phyloP scores from a whole-genome alignment of 64 coral and sea anemone species.

The Stichodactyla mertensii region DNA sequence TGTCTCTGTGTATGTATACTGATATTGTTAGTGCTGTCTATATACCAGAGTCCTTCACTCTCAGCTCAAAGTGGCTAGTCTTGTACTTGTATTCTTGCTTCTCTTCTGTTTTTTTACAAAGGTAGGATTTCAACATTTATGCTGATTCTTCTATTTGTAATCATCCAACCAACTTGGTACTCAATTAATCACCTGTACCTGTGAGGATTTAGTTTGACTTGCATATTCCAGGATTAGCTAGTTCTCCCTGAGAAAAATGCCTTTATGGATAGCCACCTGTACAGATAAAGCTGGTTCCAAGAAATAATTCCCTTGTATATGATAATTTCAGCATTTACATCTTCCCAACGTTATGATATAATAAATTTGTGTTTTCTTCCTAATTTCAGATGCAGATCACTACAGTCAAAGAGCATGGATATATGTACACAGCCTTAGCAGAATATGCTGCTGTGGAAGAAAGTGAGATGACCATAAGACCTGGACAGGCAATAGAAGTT shows the following conservation, averaged over 20 bases:
- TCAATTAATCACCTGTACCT: too few species aligned
- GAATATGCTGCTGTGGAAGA: conserved; percentile 56
- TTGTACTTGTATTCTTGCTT: conserved; percentile 9
- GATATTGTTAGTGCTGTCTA: conserved; percentile 13
- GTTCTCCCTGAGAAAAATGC: too few species aligned
- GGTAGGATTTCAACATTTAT: neutral
- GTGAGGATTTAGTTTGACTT: too few species aligned
- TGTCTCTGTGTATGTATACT: neutral
- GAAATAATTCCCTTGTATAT: too few species aligned
- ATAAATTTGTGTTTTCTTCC: too few species aligned
- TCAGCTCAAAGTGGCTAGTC: neutral
- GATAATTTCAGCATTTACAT: too few species aligned
- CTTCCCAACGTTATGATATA: too few species aligned
- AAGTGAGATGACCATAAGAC: conserved; percentile 55
- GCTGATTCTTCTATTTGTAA: neutral
- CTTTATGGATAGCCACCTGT: too few species aligned
- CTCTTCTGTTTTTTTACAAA: neutral
- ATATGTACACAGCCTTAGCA: conserved; percentile 58
- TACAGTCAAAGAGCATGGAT: neutral
- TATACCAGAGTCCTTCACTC: conserved; percentile 12
- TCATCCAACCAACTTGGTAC: too few species aligned
- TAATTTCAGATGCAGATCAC: neutral
- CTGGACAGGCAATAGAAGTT: conserved; percentile 72
- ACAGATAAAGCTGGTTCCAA: too few species aligned
- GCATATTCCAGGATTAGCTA: too few species aligned